Percentiles rank a stretch among this genome's conserved stretches.
These are phyloP conservation scores for Paramormyrops hopkinsi DNA, from an alignment of 2,797 vertebrate species.

Conservation along the genomic window DNA sequence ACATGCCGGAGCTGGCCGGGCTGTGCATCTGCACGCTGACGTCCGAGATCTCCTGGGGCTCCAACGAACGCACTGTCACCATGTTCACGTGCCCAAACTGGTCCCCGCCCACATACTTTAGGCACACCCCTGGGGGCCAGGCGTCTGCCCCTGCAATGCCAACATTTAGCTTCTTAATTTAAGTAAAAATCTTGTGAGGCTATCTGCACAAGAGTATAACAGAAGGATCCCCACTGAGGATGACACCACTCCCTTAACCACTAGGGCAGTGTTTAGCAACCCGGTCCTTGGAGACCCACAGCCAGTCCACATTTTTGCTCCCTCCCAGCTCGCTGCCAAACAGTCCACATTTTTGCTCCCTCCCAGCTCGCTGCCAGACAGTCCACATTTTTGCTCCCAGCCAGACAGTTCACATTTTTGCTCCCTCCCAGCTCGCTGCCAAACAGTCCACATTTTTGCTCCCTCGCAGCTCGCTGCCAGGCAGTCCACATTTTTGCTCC, in stretches of 20 bases:
- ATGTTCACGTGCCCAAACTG: constrained; percentile 97
- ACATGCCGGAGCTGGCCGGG: constrained; percentile 90
- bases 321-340: neutral
- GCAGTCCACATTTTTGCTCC: neutral
- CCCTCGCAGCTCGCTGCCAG: neutral
- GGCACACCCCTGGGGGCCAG: constrained; percentile 93
- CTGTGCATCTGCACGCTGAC: constrained; percentile 98
- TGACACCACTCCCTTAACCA: neutral
- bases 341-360: too few relatives aligned
- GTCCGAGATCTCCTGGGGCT: constrained; percentile 91
- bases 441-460: too few relatives aligned
- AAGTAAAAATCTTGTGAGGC: neutral
- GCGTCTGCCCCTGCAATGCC: constrained; percentile 74
- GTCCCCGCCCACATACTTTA: constrained; percentile 96
- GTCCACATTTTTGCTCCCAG: too few relatives aligned
- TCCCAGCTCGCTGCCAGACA: neutral
- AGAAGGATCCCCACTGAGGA: neutral
- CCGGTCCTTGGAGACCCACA: neutral
- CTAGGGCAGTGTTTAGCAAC: neutral
- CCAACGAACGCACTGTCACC: constrained; percentile 91
- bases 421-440: neutral
- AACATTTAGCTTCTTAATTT: neutral
- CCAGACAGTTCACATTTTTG: too few relatives aligned
- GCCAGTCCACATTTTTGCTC: neutral
- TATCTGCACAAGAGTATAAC: neutral